Conservation (phyloP, 2,888 invertebrate genomes). For the Stenchaetothrips biformis region DNA sequence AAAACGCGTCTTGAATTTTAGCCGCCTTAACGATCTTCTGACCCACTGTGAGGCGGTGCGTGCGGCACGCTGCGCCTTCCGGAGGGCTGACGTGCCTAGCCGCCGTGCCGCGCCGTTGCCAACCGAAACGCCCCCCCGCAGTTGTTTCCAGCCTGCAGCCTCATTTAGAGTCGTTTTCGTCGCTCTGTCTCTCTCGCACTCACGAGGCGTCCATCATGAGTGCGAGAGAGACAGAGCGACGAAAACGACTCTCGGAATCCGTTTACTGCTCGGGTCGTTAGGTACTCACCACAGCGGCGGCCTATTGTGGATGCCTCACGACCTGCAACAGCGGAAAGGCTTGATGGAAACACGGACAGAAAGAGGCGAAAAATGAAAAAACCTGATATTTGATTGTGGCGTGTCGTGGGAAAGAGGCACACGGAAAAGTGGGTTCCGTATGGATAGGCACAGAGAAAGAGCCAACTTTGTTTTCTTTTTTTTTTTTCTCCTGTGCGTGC, state of each 20-base stretch:
- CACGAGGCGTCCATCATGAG: background rate
- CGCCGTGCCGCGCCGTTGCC: background rate
- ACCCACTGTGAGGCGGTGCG: too few species aligned
- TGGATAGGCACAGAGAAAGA: too few species aligned
- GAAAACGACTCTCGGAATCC: background rate
- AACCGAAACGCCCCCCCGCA: background rate
- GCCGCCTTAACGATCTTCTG: too few species aligned
- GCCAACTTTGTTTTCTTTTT: too few species aligned
- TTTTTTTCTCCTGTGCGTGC: too few species aligned
- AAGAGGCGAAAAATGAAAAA: background rate
- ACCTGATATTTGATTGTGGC: background rate
- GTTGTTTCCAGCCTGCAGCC: background rate
- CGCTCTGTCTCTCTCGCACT: too few species aligned
- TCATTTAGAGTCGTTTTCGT: too few species aligned
- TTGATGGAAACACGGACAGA: background rate
- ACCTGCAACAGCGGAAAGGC: background rate
- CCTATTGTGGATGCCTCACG: background rate
- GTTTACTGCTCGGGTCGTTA: background rate
- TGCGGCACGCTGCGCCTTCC: background rate
- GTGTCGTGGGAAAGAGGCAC: too few species aligned
- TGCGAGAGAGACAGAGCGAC: background rate
- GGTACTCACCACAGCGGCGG: background rate
- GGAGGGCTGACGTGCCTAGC: background rate
- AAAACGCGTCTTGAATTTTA: background rate
- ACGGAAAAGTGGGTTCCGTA: too few species aligned